Base-by-base conservation (phyloP, 2,113 vertebrate species). In the Pipra filicauda region DNA sequence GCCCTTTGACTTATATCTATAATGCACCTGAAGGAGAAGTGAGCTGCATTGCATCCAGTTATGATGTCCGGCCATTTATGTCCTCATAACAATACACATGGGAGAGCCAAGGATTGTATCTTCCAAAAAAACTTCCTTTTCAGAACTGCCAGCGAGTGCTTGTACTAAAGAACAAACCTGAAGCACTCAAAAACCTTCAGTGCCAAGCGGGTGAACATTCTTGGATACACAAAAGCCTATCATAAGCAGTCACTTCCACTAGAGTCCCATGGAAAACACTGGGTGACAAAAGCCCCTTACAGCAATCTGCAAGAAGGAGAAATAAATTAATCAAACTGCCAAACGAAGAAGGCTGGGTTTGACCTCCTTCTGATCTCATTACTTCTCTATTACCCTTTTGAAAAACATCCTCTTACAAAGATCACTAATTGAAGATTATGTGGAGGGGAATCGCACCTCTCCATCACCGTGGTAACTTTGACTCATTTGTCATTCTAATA, bases 311-410 rank as follows among this genome's bases (percentile, higher is more conserved):
- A 96, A 97, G 97, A 98, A 98, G 98, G 98, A 98, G 98, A 98
- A 98, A 98, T 98, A 98, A 99, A 99, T 99, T 99, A 99, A 99
- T 99, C 99, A 99, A 98, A 89, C 98, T 98, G 98, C 98, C 99
- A 99, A 98, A 98, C 57, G 93, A 98, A 98, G 98, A 98, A 98
- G 97, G 97, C 98, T 97, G 96, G 97, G 95, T 96, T 97, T 99
- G 99, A 99, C 98, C 99, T 98, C 98, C 98, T 98, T 98, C 98
- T 98, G 98, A 98, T 98, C 98, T 99, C 98, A 98, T 98, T 98
- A 98, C 98, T 98, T 98, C 98, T 97, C 98, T 98, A 98, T 98
- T 98, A 98, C 98, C 98, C 98, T 98, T 98, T 97, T 98, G 98
- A 98, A 98, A 98, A 98, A 98, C 98, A 98, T 97, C 98, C 98